Base-by-base conservation (phyloP, 1,140 invertebrate genomes). In the Formica exsecta region DNA sequence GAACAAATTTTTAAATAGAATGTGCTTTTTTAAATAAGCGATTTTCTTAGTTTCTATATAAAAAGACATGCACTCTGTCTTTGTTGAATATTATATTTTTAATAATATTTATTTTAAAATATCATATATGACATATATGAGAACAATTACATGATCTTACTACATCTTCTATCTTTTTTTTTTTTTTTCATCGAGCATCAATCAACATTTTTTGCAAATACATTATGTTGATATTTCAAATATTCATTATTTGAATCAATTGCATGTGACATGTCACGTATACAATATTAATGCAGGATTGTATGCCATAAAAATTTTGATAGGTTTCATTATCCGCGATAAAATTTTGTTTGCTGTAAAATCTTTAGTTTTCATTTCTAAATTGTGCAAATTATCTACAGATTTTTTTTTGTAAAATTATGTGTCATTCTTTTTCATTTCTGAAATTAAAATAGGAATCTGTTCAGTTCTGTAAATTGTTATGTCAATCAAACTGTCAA, bases 201-300 rank as follows among this genome's bases (percentile, higher is more conserved):
- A 81, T 71, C 22, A 25, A 59, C 38, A 36, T 32, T 80, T n/a
- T 80, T 38, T 25, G 22, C 22, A 38, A 29, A 57, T 71, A 59
- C 25, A 11, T 64, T 36, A 32, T 32, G 8, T 71, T 70, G 25
- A 8, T 29, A 16, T 41, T 7, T 73, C 13, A 83, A 80, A 80
- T 68, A 57, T 80, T 80, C 32, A 38, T 38, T 80, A 66, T 38
- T 68, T 32, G 5, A 16, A 29, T 68, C 9, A 57, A 54, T 54
- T 25, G 19, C n/a, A 51, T 13, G n/a, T 38, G 4, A 77, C 19
- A 19, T 36, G 36, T 16, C 11, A 22, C 29, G 5, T 66, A 11
- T n/a, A 29, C 13, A 2, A 79, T 16, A 64, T 68, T 38, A 80
- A 68, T 68, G 13, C 13, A 64, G 29, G 44, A 41, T 68, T 48